A percentile compares a stretch with the other conserved stretches of the same genome.
Evolutionary conservation across 2,113 vertebrate species (phyloP).

Genomic region (Peromyscus polionotus): DNA sequence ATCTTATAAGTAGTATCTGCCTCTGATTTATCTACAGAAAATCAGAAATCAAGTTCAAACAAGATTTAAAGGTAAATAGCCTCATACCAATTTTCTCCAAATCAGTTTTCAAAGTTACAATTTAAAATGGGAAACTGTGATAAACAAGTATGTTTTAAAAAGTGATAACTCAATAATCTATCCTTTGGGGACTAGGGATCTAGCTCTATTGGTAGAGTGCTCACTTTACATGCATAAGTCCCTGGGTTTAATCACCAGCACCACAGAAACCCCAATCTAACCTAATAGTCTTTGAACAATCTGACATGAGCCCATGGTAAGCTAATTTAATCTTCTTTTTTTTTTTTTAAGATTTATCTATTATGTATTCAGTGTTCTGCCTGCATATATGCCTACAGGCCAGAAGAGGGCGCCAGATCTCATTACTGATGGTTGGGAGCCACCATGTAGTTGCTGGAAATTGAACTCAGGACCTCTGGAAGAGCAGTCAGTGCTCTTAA

Average conservation of each 20-base stretch:
- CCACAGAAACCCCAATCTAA: not conserved
- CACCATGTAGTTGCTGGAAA: no score
- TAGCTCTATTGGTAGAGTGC: not conserved
- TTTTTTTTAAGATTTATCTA: no score
- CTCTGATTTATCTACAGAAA: constrained; percentile 55
- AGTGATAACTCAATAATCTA: not conserved
- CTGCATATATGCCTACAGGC: no score
- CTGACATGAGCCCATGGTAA: constrained; percentile 30
- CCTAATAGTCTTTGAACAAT: constrained; percentile 49
- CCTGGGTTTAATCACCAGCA: not conserved
- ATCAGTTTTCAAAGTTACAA: constrained; percentile 33
- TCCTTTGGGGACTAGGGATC: not conserved
- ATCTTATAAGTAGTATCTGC: constrained; percentile 23
- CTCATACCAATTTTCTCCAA: constrained; percentile 2
- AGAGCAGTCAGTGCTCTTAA: no score
- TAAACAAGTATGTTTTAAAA: constrained; percentile 6
- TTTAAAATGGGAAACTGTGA: constrained; percentile 57
- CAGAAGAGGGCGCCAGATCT: no score
- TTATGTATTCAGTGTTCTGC: no score
- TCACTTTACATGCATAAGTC: not conserved
- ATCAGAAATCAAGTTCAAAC: constrained; percentile 41
- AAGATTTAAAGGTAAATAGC: not conserved
- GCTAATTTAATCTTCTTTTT: not conserved
- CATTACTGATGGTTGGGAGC: no score
- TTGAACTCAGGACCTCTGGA: no score